Conservation (phyloP, 2,888 invertebrate species). For the Caenorhabditis afra region DNA sequence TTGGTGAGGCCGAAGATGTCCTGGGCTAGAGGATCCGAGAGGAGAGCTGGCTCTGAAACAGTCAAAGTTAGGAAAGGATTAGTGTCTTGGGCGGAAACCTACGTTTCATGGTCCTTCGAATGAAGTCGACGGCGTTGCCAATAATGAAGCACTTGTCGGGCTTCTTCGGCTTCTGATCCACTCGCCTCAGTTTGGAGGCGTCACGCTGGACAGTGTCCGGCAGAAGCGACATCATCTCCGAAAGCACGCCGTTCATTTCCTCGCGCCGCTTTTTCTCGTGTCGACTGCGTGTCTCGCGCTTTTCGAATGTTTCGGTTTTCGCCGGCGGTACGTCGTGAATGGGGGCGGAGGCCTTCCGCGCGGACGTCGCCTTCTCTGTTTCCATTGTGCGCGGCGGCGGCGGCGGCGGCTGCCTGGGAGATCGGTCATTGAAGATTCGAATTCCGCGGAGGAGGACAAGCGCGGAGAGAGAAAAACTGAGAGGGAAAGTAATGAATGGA, state of each 20-base stretch:
- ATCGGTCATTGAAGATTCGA: no score
- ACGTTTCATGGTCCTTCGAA: constrained; percentile 27
- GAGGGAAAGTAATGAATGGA: no score
- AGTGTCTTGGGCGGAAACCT: neutral
- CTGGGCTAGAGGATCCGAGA: constrained; percentile 4
- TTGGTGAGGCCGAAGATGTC: constrained; percentile 27
- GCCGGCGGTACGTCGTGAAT: neutral
- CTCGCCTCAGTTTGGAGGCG: neutral
- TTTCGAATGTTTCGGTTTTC: constrained; percentile 30
- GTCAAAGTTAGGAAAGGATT: neutral
- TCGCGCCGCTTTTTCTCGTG: constrained; percentile 53
- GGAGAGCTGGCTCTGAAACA: constrained; percentile 15
- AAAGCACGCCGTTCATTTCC: constrained; percentile 51
- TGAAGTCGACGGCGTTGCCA: constrained; percentile 43
- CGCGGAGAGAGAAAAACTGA: no score
- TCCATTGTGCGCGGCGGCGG: no score
- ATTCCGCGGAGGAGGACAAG: no score
- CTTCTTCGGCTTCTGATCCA: constrained; percentile 31
- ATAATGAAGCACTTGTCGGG: constrained; percentile 59
- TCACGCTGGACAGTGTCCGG: constrained; percentile 4
- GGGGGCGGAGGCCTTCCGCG: neutral
- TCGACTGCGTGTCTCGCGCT: constrained; percentile 43
- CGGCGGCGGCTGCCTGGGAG: no score
- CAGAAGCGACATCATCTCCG: constrained; percentile 41
- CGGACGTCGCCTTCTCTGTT: neutral